phyloP scores from a whole-genome alignment of 1,140 invertebrate genomes.

The Acromyrmex echinatior region DNA sequence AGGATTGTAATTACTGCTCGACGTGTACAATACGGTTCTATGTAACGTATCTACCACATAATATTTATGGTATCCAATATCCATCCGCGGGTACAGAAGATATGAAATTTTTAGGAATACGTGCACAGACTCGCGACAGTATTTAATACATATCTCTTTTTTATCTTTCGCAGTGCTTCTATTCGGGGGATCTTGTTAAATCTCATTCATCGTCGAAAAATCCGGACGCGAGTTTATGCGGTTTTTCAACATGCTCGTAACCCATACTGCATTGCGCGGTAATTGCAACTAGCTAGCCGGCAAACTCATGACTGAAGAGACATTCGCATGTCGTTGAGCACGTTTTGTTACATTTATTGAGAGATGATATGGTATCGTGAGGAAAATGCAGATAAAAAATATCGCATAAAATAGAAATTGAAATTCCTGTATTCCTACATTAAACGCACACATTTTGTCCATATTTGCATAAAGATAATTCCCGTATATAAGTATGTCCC shows the following conservation, averaged over 20 bases:
- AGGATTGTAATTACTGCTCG: slow-evolving; percentile 29
- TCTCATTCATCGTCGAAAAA: slow-evolving; percentile 63
- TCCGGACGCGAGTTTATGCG: slow-evolving; percentile 30
- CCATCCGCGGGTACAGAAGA: slow-evolving; percentile 25
- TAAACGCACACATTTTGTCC: not conserved
- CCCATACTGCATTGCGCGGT: slow-evolving; percentile 40
- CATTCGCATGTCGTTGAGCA: slow-evolving; percentile 42
- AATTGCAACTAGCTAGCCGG: slow-evolving; percentile 48
- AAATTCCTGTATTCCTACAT: slow-evolving; percentile 27
- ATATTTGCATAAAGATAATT: slow-evolving; percentile 8
- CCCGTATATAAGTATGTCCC: not conserved
- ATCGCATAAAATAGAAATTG: slow-evolving; percentile 30
- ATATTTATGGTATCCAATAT: slow-evolving; percentile 59
- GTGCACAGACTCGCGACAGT: slow-evolving; percentile 28
- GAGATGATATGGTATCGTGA: slow-evolving; percentile 36
- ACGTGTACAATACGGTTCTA: slow-evolving; percentile 3
- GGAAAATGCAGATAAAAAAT: slow-evolving; percentile 31
- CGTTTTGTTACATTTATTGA: slow-evolving; percentile 57
- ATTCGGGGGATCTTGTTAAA: slow-evolving; percentile 56
- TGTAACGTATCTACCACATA: slow-evolving; percentile 7
- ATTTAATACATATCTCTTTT: slow-evolving; percentile 42
- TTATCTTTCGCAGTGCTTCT: slow-evolving; percentile 33
- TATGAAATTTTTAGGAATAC: slow-evolving; percentile 53
- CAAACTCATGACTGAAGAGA: slow-evolving; percentile 33
- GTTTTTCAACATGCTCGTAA: slow-evolving; percentile 53